Evolutionary conservation across 37 sponge, comb jelly and placozoan genomes (phyloP).

Genomic region (Geodia barretti): DNA sequence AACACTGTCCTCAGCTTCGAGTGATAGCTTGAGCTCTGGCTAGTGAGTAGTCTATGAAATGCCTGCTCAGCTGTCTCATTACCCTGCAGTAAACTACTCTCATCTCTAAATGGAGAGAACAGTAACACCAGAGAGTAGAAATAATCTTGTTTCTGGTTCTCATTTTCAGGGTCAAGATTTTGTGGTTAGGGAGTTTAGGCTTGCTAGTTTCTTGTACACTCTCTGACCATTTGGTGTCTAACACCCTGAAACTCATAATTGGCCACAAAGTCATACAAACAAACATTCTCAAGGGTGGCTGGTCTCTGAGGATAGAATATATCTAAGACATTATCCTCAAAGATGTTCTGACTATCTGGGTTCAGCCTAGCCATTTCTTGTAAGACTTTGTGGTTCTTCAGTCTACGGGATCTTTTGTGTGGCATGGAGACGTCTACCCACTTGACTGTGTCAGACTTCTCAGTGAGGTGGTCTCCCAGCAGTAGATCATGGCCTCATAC

Average conservation of each 20-base stretch:
- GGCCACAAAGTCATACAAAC: conserved; percentile 53
- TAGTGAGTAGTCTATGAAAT: conserved; percentile 16
- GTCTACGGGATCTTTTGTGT: conserved; percentile 29
- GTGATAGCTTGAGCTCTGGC: conserved; percentile 20
- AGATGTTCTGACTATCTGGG: conserved; percentile 32
- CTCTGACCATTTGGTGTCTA: conserved; percentile 16
- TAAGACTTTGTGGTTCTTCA: conserved; percentile 23
- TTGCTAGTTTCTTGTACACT: conserved; percentile 12
- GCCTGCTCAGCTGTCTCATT: conserved; percentile 47
- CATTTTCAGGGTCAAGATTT: conserved; percentile 37
- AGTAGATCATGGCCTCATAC: conserved; percentile 54
- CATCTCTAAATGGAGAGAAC: conserved; percentile 49
- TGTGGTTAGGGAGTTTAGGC: conserved; percentile 23
- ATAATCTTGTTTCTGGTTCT: conserved; percentile 26
- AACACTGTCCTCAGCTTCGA: conserved; percentile 37
- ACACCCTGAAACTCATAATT: conserved; percentile 1
- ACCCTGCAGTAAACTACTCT: conserved; percentile 11
- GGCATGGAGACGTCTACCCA: conserved; percentile 43
- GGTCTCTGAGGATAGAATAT: conserved; percentile 42
- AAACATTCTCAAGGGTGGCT: conserved; percentile 30
- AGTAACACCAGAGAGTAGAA: conserved; percentile 36
- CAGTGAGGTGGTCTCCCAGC: conserved; percentile 46
- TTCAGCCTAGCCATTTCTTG: conserved; percentile 29
- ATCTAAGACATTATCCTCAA: conserved; percentile 24
- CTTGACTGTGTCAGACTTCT: conserved; percentile 48